phyloP scores from a whole-genome alignment of 2,797 vertebrate species.

The Vultur gryphus region DNA sequence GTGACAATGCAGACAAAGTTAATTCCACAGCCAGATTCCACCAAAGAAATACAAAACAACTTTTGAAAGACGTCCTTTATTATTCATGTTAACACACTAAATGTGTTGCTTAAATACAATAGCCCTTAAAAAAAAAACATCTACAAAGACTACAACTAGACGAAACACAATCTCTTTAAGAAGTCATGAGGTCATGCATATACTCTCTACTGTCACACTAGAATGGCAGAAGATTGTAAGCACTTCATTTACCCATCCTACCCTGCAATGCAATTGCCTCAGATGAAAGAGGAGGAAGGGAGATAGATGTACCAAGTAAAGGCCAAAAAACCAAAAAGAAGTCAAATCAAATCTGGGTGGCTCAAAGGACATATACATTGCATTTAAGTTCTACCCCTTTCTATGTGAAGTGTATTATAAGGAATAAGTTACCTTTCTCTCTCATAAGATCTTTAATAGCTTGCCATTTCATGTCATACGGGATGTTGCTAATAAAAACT shows the following conservation, averaged over 20 bases:
- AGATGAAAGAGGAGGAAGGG: constrained; percentile 64
- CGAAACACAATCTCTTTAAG: constrained; percentile 73
- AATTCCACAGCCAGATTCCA: constrained; percentile 79
- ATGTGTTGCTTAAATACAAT: constrained; percentile 70
- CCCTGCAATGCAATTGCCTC: constrained; percentile 73
- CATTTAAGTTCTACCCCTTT: background rate
- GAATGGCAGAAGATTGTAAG: constrained; percentile 65
- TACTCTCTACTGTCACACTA: constrained; percentile 69
- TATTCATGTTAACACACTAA: constrained; percentile 71
- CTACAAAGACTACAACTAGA: constrained; percentile 75
- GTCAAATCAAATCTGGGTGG: constrained; percentile 68
- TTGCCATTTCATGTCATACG: constrained; percentile 99
- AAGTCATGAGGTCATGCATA: constrained; percentile 74
- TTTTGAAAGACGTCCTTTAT: constrained; percentile 71
- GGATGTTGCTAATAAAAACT: constrained; percentile 99
- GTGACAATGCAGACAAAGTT: constrained; percentile 75
- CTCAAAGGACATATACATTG: constrained; percentile 54
- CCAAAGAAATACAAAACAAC: constrained; percentile 78
- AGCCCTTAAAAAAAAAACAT: constrained; percentile 69
- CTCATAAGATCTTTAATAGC: constrained; percentile 99
- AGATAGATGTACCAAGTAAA: constrained; percentile 69
- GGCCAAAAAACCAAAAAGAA: background rate
- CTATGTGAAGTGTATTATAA: constrained; percentile 25
- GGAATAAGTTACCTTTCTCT: constrained; percentile 92
- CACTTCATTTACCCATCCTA: constrained; percentile 69